phyloP scores from a whole-genome alignment of 2,797 vertebrate genomes.

The Glossophaga mutica region DNA sequence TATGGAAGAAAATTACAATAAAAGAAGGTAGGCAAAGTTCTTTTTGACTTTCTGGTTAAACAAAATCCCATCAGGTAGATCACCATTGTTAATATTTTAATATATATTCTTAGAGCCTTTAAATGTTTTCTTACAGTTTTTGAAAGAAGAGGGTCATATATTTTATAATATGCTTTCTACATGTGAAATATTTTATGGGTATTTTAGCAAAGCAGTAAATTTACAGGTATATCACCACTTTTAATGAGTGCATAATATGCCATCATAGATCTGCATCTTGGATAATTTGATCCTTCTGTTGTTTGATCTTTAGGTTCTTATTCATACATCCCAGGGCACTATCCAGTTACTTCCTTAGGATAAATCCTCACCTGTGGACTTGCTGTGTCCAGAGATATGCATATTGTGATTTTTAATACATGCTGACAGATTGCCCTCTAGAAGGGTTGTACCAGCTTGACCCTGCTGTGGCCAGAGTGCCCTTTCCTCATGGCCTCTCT shows the following conservation, averaged over 20 bases:
- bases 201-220: background rate
- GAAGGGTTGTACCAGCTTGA: background rate
- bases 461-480: background rate
- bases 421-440: background rate
- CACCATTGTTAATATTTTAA: background rate
- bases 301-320: background rate
- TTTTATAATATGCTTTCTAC: slow-evolving; percentile 15
- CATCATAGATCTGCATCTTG: background rate
- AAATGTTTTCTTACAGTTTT: background rate
- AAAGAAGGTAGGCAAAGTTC: background rate
- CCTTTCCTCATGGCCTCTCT: background rate
- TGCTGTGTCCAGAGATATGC: background rate
- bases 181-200: background rate
- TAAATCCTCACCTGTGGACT: background rate
- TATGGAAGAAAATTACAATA: background rate
- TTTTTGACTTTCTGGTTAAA: background rate
- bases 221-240: background rate
- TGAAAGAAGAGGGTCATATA: background rate
- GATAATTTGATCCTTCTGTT: slow-evolving; percentile 12
- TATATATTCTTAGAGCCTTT: background rate
- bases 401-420: background rate
- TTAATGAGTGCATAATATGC: background rate
- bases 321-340: background rate
- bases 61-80: background rate
- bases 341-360: background rate